Base-by-base conservation (phyloP, 1,140 invertebrate species). In the Homalodisca vitripennis region DNA sequence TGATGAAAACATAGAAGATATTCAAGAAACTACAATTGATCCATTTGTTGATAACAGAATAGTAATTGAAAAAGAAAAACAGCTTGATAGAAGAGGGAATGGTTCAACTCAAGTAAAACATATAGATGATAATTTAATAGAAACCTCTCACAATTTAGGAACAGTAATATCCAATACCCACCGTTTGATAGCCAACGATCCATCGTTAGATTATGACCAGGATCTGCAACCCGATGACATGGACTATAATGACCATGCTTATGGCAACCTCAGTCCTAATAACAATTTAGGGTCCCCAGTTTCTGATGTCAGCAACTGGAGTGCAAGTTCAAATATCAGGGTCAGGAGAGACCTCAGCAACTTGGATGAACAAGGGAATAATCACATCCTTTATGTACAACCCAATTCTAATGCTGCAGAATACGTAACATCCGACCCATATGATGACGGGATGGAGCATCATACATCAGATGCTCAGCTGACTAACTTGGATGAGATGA, bases 101-200 rank as follows among this genome's bases (percentile, higher is more conserved):
- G n/a, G 10, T 60, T 6, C 14, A 22, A 27, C 3, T 12, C 55
- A 27, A 6, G 24, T 27, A 12, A 26, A 6, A 60, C 10, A 13
- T n/a, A 27, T 12, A 27, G 24, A 60, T 27, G 63, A 66, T 66
- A 47, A 66, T 29, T 66, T 66, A 26, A 46, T 66, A 17, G 41
- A 47, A 47, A n/a, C 32, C 10, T 10, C 63, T 2, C 63, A 66
- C 63, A 60, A 64, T 66, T 30, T 70, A 10, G 63, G 69, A 29
- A 70, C 69, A 34, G 64, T 70, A 14, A 70, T 70, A 22, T 64
- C 63, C 3, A 64, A 70, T 29, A 66, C 51, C 17, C 63, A 66
- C 31, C n/a, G 64, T 31, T 26, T 70, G 14, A 70, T 70, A 13
- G 34, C 32, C 12, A 69, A 69, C 26, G 32, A 34, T 60, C 53